Base-by-base conservation (phyloP, 2,797 vertebrate genomes). In the Argyrosomus regius region DNA sequence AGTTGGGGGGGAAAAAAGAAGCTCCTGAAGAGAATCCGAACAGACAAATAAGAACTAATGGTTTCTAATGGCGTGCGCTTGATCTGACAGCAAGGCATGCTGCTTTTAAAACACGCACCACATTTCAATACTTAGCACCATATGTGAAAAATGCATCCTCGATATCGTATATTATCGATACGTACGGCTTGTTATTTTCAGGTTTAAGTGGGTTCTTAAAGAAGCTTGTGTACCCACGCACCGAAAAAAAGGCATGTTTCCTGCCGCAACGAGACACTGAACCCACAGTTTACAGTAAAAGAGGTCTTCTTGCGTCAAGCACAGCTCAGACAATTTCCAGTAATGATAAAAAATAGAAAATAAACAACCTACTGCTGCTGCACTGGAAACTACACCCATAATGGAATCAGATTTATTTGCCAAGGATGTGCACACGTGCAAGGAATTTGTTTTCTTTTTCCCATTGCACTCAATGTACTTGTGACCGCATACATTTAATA, bases 1-100 rank as follows among this genome's bases (percentile, higher is more conserved):
- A 41, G 45, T 48, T 41, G 20, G 72, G 49, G n/a, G 20, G 57
- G 28, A 28, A 31, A 31, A 31, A 45, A 66, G 24, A 72, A 64
- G 35, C 49, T 66, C 57, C 50, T 4, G 62, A 80, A 61, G 70
- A 39, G 50, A 62, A 84, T n/a, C 13, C 11, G 61, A 80, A 18
- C 72, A 74, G 65, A 77, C 74, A 78, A 85, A 80, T 65, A 66
- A 69, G 49, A 78, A 72, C 62, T 80, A 84, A 87, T 85, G 78
- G 60, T 66, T 80, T 69, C 31, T 80, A 83, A 81, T 82, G 72
- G 78, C 6, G 18, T 24, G 39, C 18, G 50, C 67, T 85, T 81
- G 45, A 85, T 72, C 48, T 54, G 64, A 66, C 64, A 68, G 46
- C 35, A 41, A 61, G 64, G 53, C 75, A 39, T 6, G 20, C 61